Base-by-base conservation (phyloP, 2,113 vertebrate species). In the Mustela lutreola region DNA sequence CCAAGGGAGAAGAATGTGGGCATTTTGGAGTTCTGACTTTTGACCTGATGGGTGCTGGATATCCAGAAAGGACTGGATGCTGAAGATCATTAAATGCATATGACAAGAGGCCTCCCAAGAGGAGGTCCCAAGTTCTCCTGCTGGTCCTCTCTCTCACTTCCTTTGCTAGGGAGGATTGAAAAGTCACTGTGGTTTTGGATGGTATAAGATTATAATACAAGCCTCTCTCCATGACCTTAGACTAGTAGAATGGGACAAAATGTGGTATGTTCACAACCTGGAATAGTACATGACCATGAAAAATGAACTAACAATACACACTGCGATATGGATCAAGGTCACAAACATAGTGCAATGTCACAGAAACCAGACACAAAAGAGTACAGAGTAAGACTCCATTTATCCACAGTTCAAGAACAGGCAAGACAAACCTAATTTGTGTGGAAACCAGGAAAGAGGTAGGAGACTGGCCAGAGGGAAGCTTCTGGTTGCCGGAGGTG, bases 341-440 rank as follows among this genome's bases (percentile, higher is more conserved):
- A n/a, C 18, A 70, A 70, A 26, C 33, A 53, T 0, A n/a, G 11
- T 0, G 19, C 18, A 1, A 19, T 2, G 18, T 16, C 4, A 15
- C 0, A 53, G 96, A 62, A 53, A 28, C 12, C 63, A 28, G 31
- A 18, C 4, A 14, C 14, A 16, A 7, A 24, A 22, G 22, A 67
- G 14, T 8, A 4, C 0, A 56, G 70, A 16, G 6, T 31, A 1
- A 10, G 71, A 5, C 11, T 60, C 39, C 62, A 33, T 3, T 6
- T 21, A 11, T 19, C n/a, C 12, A 10, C 33, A 39, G 79, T 53
- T 90, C 42, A 28, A 16, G 56, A 76, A 79, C 7, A 60, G 33
- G 82, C 7, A 50, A 60, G 19, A 33, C 4, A 14, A 45, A 60
- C 24, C n/a, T 16, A 7, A 31, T 42, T 53, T 14, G 26, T 63